Evolutionary conservation across 2,888 invertebrate species (phyloP), one percentile per base, ranked within the genome.

Genomic region (Drosophila picticornis): DNA sequence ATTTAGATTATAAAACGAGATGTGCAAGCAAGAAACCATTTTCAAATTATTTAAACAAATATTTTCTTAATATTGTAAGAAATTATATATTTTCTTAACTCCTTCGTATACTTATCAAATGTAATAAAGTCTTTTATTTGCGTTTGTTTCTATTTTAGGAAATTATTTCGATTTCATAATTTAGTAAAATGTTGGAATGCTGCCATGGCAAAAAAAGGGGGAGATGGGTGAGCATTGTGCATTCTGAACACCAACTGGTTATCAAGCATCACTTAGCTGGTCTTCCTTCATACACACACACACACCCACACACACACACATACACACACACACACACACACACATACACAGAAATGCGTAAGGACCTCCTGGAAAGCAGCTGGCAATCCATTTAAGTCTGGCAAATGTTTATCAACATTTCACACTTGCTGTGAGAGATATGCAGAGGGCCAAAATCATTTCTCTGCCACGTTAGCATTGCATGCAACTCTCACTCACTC

Each of bases 381-480:
- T 53, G 66, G 72, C 75, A 80, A 82, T 77, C 68, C 80, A 77
- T 80, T 82, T 75, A 75, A 77, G 72, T 77, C 78, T 52, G 69
- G 66, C 51, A 75, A 82, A 77, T 82, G 81, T 82, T 82, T 82
- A 82, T 82, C 81, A 82, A 70, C 72, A 62, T 61, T 80, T 83
- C 69, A 53, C 80, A 82, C 77, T 78, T 75, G 71, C 65, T 64
- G 51, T 66, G 64, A 38, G 38, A 66, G 72, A 78, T 77, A 80
- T 70, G 75, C 81, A 82, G 55, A 59, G 66, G 72, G 65, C 32
- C 62, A 62, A 72, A 73, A 78, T 62, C 71, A 82, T 74, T 70
- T 72, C 70, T 68, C 69, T 72, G 72, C 56, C 66, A 68, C 48
- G 71, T 62, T 78, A 22, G 36, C 63, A 67, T 52, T 78, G 65